Evolutionary conservation across 2,888 invertebrate genomes (phyloP), one percentile per base, ranked within the genome.

Genomic region (Acanthosoma haemorrhoidale): DNA sequence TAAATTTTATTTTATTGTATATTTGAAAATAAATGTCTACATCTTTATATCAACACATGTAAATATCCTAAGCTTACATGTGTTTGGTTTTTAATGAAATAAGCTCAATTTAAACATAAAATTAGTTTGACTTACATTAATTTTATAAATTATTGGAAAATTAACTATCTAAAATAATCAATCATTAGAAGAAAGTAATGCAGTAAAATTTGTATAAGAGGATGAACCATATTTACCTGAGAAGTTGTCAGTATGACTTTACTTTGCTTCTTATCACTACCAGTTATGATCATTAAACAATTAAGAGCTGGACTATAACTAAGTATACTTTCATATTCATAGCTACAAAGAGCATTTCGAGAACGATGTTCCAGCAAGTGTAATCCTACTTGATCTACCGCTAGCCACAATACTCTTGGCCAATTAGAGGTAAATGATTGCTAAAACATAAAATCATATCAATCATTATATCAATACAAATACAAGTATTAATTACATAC

Each of bases 401-500:
- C 95, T 75, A 96, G 82, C 94, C 96, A 94, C 58, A 96, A 83
- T 51, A 91, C 88, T 77, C 95, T 87, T 31, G 96, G 96, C 92
- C 96, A 94, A 81, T 94, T 94, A 29, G 95, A 94, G 13, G 96
- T 95, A 80, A 95, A 96, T 11, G 94, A 92, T 89, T 96, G 96
- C 92, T 92, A 80, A 38, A 81, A 80, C 71, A 71, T 67, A 66
- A 73, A 75, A n/a, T n/a, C n/a, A n/a, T n/a, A n/a, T n/a, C n/a
- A n/a, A n/a, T n/a, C n/a, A n/a, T n/a, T n/a, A n/a, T n/a, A n/a
- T n/a, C n/a, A n/a, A n/a, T n/a, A n/a, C n/a, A n/a, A n/a, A n/a
- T n/a, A n/a, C n/a, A n/a, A n/a, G n/a, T n/a, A n/a, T n/a, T n/a
- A n/a, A n/a, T n/a, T n/a, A n/a, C n/a, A n/a, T n/a, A n/a, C n/a